Evolutionary conservation across 2,113 vertebrate genomes (phyloP).

Genomic region (Coturnix japonica): DNA sequence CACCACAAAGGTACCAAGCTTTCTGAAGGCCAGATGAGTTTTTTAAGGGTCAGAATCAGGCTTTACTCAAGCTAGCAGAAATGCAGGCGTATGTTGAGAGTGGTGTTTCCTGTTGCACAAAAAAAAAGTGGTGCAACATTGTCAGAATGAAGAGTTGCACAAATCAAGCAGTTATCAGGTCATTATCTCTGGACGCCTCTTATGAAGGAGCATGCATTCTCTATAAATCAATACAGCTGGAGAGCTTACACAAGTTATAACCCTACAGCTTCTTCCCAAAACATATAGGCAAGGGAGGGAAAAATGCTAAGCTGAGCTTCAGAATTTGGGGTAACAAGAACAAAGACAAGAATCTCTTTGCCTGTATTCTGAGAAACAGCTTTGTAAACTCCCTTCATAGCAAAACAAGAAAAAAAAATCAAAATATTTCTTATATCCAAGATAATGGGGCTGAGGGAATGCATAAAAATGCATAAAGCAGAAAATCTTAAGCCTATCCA

Average conservation of each 20-base stretch:
- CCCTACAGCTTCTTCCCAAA: neutral
- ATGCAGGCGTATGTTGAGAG: neutral
- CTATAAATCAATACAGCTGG: neutral
- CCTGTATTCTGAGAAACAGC: neutral
- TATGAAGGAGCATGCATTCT: neutral
- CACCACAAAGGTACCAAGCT: neutral
- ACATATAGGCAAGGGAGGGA: neutral
- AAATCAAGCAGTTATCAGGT: neutral
- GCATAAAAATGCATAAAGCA: neutral
- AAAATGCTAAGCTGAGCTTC: neutral
- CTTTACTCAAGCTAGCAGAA: neutral
- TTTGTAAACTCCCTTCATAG: neutral
- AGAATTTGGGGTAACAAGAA: neutral
- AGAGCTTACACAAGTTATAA: neutral
- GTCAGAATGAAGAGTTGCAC: constrained; percentile 9
- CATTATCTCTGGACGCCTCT: neutral
- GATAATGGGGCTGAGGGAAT: neutral
- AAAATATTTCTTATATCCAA: neutral
- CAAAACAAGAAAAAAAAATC: neutral
- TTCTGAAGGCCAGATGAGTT: neutral
- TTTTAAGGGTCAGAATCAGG: neutral
- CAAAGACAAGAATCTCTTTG: neutral
- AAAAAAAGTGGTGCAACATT: constrained; percentile 4
- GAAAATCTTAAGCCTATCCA: neutral
- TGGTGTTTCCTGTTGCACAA: constrained; percentile 33